Evolutionary conservation across 2,888 invertebrate species (phyloP).

Genomic region (Ryuthela nishihirai): DNA sequence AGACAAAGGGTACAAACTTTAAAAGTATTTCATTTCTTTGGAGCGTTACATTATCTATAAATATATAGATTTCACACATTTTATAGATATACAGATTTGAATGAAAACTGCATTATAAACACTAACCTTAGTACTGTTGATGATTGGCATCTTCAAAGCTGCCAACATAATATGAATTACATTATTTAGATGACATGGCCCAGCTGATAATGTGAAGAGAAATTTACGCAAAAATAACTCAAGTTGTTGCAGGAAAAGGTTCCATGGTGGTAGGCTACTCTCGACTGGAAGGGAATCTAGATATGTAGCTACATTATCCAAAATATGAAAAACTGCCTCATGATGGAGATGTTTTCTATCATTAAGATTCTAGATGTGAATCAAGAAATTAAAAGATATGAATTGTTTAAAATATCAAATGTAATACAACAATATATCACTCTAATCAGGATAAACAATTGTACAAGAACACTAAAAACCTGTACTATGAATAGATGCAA

Average conservation of each 20-base stretch:
- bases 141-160: constrained; percentile 77
- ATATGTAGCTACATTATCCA: constrained; percentile 90
- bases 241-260: constrained; percentile 74
- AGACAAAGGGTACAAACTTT: no score
- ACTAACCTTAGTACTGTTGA: constrained; percentile 70
- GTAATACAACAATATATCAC: no score
- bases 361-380: constrained; percentile 65
- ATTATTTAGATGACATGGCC: constrained; percentile 60
- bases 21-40: no score
- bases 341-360: constrained; percentile 67
- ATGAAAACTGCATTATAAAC: no score
- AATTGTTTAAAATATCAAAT: background rate
- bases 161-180: constrained; percentile 74
- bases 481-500: no score
- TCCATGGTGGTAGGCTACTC: constrained; percentile 58
- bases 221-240: constrained; percentile 80
- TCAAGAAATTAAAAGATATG: background rate
- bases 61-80: no score
- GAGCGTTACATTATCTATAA: no score
- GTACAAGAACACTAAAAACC: no score
- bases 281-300: constrained; percentile 76
- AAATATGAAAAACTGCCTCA: constrained; percentile 69
- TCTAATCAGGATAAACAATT: no score
- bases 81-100: no score
- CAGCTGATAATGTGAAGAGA: constrained; percentile 17